Conservation (phyloP, 1,140 invertebrate species). For the Ericerus pela region DNA sequence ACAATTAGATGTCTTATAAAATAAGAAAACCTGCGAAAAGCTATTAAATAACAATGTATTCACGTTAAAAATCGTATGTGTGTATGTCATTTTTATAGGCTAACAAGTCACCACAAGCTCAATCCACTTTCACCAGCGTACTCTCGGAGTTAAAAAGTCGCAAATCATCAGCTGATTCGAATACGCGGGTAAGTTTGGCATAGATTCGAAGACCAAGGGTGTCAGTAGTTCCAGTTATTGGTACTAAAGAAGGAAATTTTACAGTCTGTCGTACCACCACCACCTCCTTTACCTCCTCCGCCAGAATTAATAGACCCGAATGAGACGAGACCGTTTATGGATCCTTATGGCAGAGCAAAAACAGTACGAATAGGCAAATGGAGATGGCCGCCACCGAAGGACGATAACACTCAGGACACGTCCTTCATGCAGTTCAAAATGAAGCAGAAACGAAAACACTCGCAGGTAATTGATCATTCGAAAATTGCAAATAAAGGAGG, state of each 20-base stretch:
- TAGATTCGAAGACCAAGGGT: not conserved
- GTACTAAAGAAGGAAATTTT: constrained; percentile 4
- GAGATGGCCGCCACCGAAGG: constrained; percentile 86
- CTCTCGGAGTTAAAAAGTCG: constrained; percentile 39
- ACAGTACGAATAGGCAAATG: constrained; percentile 92
- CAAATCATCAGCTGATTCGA: constrained; percentile 25
- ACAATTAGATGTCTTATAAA: too few relatives aligned
- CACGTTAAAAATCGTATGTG: too few relatives aligned
- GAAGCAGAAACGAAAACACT: constrained; percentile 50
- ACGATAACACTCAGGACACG: constrained; percentile 46
- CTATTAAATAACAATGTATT: too few relatives aligned
- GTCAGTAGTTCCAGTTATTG: not conserved
- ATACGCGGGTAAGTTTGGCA: constrained; percentile 21
- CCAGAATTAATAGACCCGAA: constrained; percentile 60
- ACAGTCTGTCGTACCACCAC: constrained; percentile 42
- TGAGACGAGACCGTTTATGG: constrained; percentile 63
- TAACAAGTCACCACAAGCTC: constrained; percentile 31
- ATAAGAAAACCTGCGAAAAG: too few relatives aligned
- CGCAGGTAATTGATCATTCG: constrained; percentile 22
- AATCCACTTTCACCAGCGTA: constrained; percentile 40
- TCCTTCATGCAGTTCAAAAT: constrained; percentile 78
- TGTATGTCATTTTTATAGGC: too few relatives aligned
- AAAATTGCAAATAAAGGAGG: too few relatives aligned
- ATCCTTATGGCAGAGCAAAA: constrained; percentile 82
- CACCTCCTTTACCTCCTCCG: constrained; percentile 69